Percentiles rank a stretch among this genome's conserved stretches.
These are phyloP conservation scores for Varanus salvator DNA, from an alignment of 2,113 vertebrate species.

Conservation along the genomic window DNA sequence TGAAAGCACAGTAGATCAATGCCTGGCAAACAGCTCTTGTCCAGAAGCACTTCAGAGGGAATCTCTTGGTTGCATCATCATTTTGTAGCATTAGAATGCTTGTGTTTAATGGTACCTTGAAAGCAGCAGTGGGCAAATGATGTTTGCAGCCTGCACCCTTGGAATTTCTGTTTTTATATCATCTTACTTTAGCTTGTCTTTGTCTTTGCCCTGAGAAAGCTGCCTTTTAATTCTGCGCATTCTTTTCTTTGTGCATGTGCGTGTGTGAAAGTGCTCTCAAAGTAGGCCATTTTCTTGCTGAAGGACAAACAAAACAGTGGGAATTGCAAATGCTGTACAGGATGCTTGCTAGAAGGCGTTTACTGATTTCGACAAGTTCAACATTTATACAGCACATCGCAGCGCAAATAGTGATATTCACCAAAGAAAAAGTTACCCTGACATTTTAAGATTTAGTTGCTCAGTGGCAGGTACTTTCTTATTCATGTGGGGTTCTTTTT, in stretches of 20 bases:
- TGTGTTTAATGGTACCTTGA: neutral
- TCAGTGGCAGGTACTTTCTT: neutral
- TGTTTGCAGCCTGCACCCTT: neutral
- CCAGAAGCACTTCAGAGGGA: neutral
- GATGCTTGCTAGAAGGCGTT: neutral
- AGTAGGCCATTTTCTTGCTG: conserved; percentile 10
- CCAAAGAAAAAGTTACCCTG: neutral
- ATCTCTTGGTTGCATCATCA: neutral
- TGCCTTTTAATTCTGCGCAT: neutral
- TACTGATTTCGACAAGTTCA: conserved; percentile 21
- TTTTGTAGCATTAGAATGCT: neutral
- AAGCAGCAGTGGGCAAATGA: neutral
- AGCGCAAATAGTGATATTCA: neutral
- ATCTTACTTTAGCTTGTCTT: neutral
- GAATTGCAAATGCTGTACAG: conserved; percentile 24
- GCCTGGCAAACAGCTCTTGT: neutral
- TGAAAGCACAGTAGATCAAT: neutral
- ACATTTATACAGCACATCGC: neutral
- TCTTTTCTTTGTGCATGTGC: neutral
- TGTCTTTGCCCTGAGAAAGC: neutral
- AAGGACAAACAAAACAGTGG: conserved; percentile 29
- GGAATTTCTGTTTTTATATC: neutral
- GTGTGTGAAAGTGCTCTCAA: neutral
- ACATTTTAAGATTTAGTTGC: neutral
- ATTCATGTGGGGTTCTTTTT: neutral